Percentiles rank a stretch among this genome's conserved stretches.
Conservation (phyloP, 2,797 vertebrate genomes). For the Thripadectes ignobilis region DNA sequence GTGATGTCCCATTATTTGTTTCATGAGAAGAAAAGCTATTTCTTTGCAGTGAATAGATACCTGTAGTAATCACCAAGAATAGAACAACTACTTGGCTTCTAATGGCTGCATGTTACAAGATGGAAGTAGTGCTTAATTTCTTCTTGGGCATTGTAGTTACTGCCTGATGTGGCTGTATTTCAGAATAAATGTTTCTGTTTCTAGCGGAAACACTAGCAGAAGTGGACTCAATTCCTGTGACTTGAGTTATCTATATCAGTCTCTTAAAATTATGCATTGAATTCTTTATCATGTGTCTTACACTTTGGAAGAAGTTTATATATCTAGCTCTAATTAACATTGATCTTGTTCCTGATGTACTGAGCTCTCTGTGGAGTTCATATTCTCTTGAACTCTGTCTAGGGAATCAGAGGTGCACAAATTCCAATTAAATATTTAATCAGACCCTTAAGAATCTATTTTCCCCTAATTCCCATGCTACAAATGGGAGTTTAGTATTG, state of each 20-base stretch:
- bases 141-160: background rate
- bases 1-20: background rate
- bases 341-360: conserved; percentile 22
- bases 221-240: background rate
- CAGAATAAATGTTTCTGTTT: background rate
- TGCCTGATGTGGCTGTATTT: background rate
- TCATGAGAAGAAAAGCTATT: background rate
- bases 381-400: background rate
- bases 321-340: conserved; percentile 36
- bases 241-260: background rate
- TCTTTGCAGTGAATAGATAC: background rate
- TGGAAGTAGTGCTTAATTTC: conserved; percentile 9
- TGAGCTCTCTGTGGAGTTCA: background rate
- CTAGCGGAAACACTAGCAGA: background rate
- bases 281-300: background rate
- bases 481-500: background rate
- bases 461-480: background rate
- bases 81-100: background rate
- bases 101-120: background rate
- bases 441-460: background rate
- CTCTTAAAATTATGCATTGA: conserved; percentile 29
- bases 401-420: background rate
- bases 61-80: background rate
- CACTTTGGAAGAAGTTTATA: background rate
- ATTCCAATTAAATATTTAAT: conserved; percentile 3